Percentiles rank a stretch among this genome's conserved stretches.
Evolutionary conservation across 2,113 vertebrate species (phyloP).

Genomic region (Thymallus thymallus): DNA sequence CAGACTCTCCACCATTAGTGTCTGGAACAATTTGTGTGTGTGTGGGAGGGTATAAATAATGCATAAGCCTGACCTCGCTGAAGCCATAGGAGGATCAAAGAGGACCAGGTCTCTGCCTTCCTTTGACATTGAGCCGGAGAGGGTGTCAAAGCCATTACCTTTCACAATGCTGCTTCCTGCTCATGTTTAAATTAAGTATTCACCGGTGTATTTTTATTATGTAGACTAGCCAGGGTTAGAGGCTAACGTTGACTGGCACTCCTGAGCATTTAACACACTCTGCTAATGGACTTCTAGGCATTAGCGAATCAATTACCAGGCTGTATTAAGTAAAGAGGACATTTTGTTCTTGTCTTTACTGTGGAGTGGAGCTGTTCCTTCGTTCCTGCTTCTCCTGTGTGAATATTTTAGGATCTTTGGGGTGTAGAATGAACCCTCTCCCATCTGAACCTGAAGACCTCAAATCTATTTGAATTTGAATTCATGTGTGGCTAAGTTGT

Average conservation of each 20-base stretch:
- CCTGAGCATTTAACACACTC: conserved; percentile 53
- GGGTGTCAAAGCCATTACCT: conserved; percentile 64
- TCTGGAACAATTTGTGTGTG: conserved; percentile 70
- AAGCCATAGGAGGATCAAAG: conserved; percentile 72
- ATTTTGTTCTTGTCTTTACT: conserved; percentile 64
- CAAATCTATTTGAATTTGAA: not conserved
- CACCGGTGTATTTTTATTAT: conserved; percentile 36
- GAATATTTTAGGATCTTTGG: not conserved
- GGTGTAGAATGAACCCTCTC: not conserved
- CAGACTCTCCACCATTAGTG: conserved; percentile 62
- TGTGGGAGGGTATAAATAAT: conserved; percentile 71
- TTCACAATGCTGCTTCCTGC: conserved; percentile 41
- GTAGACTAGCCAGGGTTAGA: conserved; percentile 7
- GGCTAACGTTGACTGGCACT: conserved; percentile 49
- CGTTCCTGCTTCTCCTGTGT: conserved; percentile 38
- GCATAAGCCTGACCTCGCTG: conserved; percentile 70
- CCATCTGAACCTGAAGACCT: not conserved
- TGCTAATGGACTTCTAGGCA: conserved; percentile 59
- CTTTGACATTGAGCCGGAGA: conserved; percentile 67
- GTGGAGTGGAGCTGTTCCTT: conserved; percentile 11
- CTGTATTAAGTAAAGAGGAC: conserved; percentile 50
- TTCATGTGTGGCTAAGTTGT: not conserved
- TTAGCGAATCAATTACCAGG: conserved; percentile 50
- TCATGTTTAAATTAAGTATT: conserved; percentile 65
- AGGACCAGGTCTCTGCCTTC: conserved; percentile 41